A percentile compares a stretch with the other conserved stretches of the same genome.
phyloP scores from a whole-genome alignment of 2,888 invertebrate species.

The Drosophila histrio region DNA sequence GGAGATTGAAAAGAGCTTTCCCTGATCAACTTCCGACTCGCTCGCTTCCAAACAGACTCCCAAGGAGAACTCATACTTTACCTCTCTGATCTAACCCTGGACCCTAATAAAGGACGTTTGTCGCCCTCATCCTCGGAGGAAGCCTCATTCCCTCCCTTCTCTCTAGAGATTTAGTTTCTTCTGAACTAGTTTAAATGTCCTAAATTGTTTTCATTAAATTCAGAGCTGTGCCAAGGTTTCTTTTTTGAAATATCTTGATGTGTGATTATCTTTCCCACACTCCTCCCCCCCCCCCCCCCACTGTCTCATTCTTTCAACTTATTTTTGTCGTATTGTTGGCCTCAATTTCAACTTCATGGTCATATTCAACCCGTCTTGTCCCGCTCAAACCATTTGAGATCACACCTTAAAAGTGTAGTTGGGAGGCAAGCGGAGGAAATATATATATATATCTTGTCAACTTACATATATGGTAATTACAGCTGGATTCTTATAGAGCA shows the following conservation, averaged over 20 bases:
- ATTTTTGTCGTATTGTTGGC: conserved; percentile 5
- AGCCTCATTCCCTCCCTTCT: too few relatives aligned
- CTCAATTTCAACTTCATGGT: conserved; percentile 28
- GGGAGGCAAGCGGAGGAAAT: background rate
- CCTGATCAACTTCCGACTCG: too few relatives aligned
- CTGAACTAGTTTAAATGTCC: too few relatives aligned
- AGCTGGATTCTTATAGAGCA: conserved; percentile 57
- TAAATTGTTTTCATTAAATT: background rate
- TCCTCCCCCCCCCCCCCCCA: background rate
- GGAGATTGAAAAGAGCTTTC: too few relatives aligned
- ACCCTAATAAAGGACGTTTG: too few relatives aligned
- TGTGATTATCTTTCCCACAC: background rate
- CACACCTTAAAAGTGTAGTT: conserved; percentile 26
- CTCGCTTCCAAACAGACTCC: too few relatives aligned
- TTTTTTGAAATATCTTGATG: background rate
- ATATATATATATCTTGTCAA: conserved; percentile 43
- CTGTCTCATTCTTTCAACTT: background rate
- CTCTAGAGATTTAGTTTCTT: too few relatives aligned
- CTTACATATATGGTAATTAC: conserved; percentile 71
- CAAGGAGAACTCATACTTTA: too few relatives aligned
- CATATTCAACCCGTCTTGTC: conserved; percentile 11
- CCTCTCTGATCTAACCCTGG: too few relatives aligned
- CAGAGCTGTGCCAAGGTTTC: background rate
- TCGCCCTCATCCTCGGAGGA: too few relatives aligned
- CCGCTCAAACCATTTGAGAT: conserved; percentile 26